phyloP scores from a whole-genome alignment of 92 coral and sea anemone species.

The Plumapathes pennacea region DNA sequence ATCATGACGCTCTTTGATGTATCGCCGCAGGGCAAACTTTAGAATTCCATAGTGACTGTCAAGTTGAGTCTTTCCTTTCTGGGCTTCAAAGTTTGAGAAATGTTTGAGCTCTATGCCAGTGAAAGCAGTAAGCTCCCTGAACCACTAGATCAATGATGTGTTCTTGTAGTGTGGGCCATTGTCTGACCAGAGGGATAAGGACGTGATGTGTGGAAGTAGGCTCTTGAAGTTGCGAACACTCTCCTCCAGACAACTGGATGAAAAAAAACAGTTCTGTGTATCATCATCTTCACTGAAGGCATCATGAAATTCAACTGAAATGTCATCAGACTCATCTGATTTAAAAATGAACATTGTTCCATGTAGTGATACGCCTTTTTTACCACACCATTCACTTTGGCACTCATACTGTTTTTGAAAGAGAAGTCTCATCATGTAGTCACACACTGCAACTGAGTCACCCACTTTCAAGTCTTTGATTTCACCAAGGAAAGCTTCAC shows the following conservation, averaged over 20 bases:
- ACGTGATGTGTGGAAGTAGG: slow-evolving; percentile 13
- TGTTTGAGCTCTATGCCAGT: slow-evolving; percentile 23
- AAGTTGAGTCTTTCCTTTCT: slow-evolving; percentile 59
- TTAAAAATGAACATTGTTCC: slow-evolving; percentile 56
- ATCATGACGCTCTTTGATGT: slow-evolving; percentile 25
- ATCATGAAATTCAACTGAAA: slow-evolving; percentile 41
- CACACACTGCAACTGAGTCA: slow-evolving; percentile 41
- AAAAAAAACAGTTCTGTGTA: slow-evolving; percentile 58
- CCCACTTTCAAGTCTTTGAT: slow-evolving; percentile 24
- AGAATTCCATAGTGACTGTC: slow-evolving; percentile 51
- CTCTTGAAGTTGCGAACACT: slow-evolving; percentile 14
- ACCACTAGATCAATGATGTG: slow-evolving; percentile 30
- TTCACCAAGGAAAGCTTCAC: slow-evolving; percentile 28
- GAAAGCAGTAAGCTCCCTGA: background rate
- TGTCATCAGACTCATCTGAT: too few species aligned
- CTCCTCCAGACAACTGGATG: slow-evolving; percentile 39
- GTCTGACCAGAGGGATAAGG: slow-evolving; percentile 46
- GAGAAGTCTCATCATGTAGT: slow-evolving; percentile 65
- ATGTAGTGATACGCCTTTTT: slow-evolving; percentile 56
- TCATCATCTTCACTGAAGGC: slow-evolving; percentile 36
- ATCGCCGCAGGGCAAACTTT: slow-evolving; percentile 39
- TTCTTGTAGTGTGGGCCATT: slow-evolving; percentile 67
- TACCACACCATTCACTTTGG: slow-evolving; percentile 35
- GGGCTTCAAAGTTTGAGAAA: slow-evolving; percentile 49
- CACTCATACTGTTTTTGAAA: slow-evolving; percentile 41